Base-by-base conservation (phyloP, 2,113 vertebrate species). In the Pongo abelii region DNA sequence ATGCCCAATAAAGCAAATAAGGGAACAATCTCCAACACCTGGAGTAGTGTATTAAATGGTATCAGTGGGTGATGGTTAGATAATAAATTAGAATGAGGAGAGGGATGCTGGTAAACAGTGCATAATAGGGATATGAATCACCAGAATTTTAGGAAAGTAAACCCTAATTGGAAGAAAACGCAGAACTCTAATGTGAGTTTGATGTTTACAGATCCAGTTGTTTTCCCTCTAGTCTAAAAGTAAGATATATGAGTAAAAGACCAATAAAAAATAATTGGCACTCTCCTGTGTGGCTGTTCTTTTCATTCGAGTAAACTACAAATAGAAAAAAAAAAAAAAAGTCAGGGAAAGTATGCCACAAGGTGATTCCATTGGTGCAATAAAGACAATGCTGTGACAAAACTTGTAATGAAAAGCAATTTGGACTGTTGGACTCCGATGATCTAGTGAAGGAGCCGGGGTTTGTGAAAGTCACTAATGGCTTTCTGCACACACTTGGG, bases 111-210 rank as follows among this genome's bases (percentile, higher is more conserved):
- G 23, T 48, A 87, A 96, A 87, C 16, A 74, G 43, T 80, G 67
- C 25, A 46, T 78, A 75, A 69, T 43, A 69, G 25, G 17, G 43
- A 61, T 85, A 81, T 46, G 50, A 89, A 93, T 93, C 80, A 64
- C 25, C 9, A 91, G 74, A 83, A 61, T 57, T 79, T 85, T 69
- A 55, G 72, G 43, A 57, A 93, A 95, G 95, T 61, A 77, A 83
- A 81, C 70, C 87, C 14, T 80, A 95, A 94, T 80, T 95, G 93
- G 81, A 88, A 93, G 43, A 75, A 96, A 96, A 84, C 48, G n/a
- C 43, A 84, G 84, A 92, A 77, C 57, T 70, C 23, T 96, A 64
- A 88, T 84, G n/a, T 64, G 75, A 93, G 61, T 92, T 92, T 87
- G 57, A 84, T 84, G 46, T 92, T 93, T 84, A 90, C 27, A 84